Conservation (phyloP, 2,113 vertebrate species). For the human region DNA sequence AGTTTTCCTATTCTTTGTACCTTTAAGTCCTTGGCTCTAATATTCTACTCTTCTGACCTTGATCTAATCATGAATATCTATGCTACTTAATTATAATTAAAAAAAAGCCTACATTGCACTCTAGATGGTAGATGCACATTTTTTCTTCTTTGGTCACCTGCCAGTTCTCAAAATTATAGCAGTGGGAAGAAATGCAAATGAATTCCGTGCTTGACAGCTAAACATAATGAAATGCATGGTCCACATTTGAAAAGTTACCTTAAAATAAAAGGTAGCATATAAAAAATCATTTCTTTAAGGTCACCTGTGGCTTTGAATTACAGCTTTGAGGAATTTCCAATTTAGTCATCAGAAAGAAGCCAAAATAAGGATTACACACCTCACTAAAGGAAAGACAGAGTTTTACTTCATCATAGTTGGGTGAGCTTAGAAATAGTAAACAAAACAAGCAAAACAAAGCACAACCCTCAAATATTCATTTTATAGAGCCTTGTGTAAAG, state of each 20-base stretch:
- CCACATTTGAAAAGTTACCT: conserved; percentile 77
- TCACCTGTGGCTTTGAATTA: conserved; percentile 82
- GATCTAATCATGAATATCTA: conserved; percentile 80
- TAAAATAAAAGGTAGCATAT: conserved; percentile 78
- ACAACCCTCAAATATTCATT: not conserved
- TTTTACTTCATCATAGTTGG: conserved; percentile 15
- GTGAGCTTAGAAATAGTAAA: conserved; percentile 41
- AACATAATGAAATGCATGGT: conserved; percentile 79
- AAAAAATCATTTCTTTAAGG: conserved; percentile 82
- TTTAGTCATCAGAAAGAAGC: conserved; percentile 74
- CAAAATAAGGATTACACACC: conserved; percentile 73
- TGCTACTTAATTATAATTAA: conserved; percentile 81
- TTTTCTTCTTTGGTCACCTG: conserved; percentile 81
- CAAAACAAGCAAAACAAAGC: not conserved
- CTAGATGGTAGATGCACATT: conserved; percentile 75
- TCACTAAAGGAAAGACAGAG: conserved; percentile 32
- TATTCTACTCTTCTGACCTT: conserved; percentile 80
- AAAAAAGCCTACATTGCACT: conserved; percentile 74
- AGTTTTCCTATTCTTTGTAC: conserved; percentile 69
- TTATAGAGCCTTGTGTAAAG: not conserved
- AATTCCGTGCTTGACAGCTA: conserved; percentile 80
- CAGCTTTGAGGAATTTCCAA: conserved; percentile 72
- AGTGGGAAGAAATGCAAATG: conserved; percentile 83
- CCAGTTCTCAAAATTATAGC: conserved; percentile 85
- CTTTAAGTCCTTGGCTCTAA: conserved; percentile 72